These are phyloP conservation scores for Typhlichthys subterraneus DNA, from an alignment of 2,797 vertebrate genomes.

Conservation along the genomic window DNA sequence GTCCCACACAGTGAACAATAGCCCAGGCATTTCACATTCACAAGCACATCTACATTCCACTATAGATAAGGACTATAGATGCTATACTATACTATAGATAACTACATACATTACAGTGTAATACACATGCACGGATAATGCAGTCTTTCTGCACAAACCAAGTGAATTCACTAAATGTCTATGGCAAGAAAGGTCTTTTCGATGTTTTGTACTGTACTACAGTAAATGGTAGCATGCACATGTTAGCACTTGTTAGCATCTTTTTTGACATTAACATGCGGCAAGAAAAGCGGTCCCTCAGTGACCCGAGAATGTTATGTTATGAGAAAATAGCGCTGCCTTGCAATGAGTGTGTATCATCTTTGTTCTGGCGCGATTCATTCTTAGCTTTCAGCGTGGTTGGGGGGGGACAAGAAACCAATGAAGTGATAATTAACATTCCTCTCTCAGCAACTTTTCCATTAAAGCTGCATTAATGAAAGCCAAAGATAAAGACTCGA, in stretches of 20 bases:
- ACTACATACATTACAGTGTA: slow-evolving; percentile 26
- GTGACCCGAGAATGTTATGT: slow-evolving; percentile 23
- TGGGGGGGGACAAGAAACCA: slow-evolving; percentile 44
- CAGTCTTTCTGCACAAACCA: slow-evolving; percentile 29
- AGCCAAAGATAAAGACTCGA: slow-evolving; percentile 76
- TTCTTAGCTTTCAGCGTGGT: slow-evolving; percentile 29
- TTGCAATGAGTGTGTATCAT: slow-evolving; percentile 37
- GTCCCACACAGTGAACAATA: slow-evolving; percentile 67
- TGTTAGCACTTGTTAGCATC: slow-evolving; percentile 10
- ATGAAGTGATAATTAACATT: slow-evolving; percentile 75
- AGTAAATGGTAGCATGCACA: slow-evolving; percentile 20
- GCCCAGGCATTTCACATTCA: slow-evolving; percentile 59
- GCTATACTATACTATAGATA: slow-evolving; percentile 13
- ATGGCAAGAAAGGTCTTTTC: slow-evolving; percentile 24
- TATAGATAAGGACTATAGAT: slow-evolving; percentile 29
- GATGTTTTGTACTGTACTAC: slow-evolving; percentile 7
- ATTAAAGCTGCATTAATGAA: slow-evolving; percentile 78
- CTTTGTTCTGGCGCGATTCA: slow-evolving; percentile 48
- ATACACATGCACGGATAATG: slow-evolving; percentile 30
- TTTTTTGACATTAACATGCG: slow-evolving; percentile 38
- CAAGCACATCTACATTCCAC: slow-evolving; percentile 68
- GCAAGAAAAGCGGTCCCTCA: slow-evolving; percentile 18
- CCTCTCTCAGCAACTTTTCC: slow-evolving; percentile 70
- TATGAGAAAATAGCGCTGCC: slow-evolving; percentile 36
- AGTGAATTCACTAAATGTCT: slow-evolving; percentile 30